Evolutionary conservation across 2,888 invertebrate species (phyloP).

Genomic region (Biston stratarius): DNA sequence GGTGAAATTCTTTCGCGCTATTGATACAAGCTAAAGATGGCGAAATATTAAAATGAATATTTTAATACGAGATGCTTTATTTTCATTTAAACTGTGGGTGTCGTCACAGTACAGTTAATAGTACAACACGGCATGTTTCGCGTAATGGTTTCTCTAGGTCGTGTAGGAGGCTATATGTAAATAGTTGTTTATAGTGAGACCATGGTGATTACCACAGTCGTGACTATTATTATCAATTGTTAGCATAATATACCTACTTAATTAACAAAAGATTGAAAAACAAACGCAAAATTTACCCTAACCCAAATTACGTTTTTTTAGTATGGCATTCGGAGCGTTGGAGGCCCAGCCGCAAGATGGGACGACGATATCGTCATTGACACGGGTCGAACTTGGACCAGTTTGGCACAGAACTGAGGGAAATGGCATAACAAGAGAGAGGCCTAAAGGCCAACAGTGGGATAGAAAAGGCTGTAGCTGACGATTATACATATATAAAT

Average conservation of each 20-base stretch:
- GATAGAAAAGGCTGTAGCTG: too few species aligned
- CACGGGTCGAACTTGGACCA: too few species aligned
- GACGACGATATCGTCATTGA: too few species aligned
- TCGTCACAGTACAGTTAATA: conserved; percentile 13
- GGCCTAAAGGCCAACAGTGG: too few species aligned
- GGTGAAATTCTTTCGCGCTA: conserved; percentile 66
- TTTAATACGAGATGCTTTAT: conserved; percentile 34
- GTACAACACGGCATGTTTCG: conserved; percentile 12
- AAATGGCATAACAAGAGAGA: too few species aligned
- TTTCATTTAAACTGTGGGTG: conserved; percentile 27
- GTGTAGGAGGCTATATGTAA: conserved; percentile 21
- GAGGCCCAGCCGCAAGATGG: too few species aligned
- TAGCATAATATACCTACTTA: neutral
- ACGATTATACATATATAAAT: too few species aligned
- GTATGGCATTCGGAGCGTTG: too few species aligned
- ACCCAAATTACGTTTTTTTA: too few species aligned
- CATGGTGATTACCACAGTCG: conserved; percentile 13
- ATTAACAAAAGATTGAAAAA: too few species aligned
- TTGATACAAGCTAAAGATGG: conserved; percentile 44
- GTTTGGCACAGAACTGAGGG: too few species aligned
- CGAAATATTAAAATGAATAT: conserved; percentile 43
- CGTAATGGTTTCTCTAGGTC: conserved; percentile 33
- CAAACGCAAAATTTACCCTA: too few species aligned
- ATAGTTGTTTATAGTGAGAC: conserved; percentile 5
- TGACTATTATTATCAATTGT: neutral